Evolutionary conservation across 1,140 invertebrate genomes (phyloP), one percentile per base, ranked within the genome.

Genomic region (Liolophura sinensis): DNA sequence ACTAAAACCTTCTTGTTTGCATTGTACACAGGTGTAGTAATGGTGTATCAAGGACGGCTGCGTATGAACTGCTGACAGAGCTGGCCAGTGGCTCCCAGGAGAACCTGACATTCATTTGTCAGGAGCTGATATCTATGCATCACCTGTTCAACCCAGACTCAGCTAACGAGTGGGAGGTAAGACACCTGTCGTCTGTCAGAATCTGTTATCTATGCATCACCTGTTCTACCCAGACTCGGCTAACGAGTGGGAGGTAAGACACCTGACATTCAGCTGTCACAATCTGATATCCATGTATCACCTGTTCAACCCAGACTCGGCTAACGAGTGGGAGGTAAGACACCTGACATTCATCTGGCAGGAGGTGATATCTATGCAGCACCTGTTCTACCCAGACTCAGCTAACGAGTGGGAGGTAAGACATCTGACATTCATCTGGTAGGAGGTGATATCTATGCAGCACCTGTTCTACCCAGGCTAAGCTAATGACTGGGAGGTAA

Each of bases 321-420:
- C 81, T 46, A 86, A 85, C 68, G 86, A 88, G 74, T 88, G 86
- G 83, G 86, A 87, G 78, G 84, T 86, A 71, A 67, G 69, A n/a
- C n/a, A 87, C 71, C 67, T 87, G 59, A 70, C 76, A 48, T 69
- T 73, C 27, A 80, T 87, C 25, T 78, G 77, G 60, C 73, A 76
- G 46, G 74, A 85, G 61, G 74, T 88, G 5, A 71, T 86, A n/a
- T 64, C 78, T n/a, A 83, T 86, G 79, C 87, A 88, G 69, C 87
- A 88, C 72, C 74, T 76, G 62, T 78, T 80, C 40, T 82, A 86
- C 59, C 76, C 79, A 40, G 82, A 86, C 40, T 78, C 82, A 71
- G 80, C 81, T 40, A 86, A 85, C 68, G 86, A 88, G 74, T 88
- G 86, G 83, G 86, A 87, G 78, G 84, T 86, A 71, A 67, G 69